Evolutionary conservation across 2,113 vertebrate species (phyloP), one percentile per base, ranked within the genome.

Genomic region (Xiphophorus hellerii): DNA sequence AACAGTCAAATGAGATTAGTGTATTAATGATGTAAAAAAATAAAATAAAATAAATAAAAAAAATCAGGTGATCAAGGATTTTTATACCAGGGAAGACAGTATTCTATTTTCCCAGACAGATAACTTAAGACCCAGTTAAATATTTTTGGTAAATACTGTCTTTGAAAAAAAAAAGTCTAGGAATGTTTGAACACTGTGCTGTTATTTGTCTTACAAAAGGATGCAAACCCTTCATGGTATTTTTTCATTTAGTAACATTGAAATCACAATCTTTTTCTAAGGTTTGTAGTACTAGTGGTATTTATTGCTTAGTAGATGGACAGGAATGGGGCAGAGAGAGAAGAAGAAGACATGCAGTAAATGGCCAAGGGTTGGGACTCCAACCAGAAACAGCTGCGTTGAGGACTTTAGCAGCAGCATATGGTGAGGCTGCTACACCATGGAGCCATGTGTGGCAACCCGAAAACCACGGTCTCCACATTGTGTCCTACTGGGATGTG

Each of bases 1-100:
- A 17, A 58, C 51, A 58, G 22, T 39, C 30, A 29, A 31, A 27
- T 11, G 33, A 78, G 69, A 73, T 74, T 3, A 77, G 42, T 66
- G 66, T 10, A 8, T 1, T 37, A 42, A 7, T 64, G 74, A 27
- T 28, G 25, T 29, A 62, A 29, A 62, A 27, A 60, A n/a, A 22
- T 27, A 7, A 25, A 58, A 58, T 30, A 0, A 31, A 31, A 31
- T 31, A 31, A 31, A 31, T 33, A 33, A 42, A 12, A 51, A 51
- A 6, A 58, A 54, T 25, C 13, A 25, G 7, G 51, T 58, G 51
- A n/a, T 58, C 25, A 22, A 10, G 22, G 51, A 58, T 58, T 58
- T 58, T 58, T 22, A 54, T 6, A 22, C 20, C 20, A 20, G 48
- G 17, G 25, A 58, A 58, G 51, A 58, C 25, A n/a, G 25, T 58